Evolutionary conservation across 2,888 invertebrate genomes (phyloP), one percentile per base, ranked within the genome.

Genomic region (Bombyx huttoni): DNA sequence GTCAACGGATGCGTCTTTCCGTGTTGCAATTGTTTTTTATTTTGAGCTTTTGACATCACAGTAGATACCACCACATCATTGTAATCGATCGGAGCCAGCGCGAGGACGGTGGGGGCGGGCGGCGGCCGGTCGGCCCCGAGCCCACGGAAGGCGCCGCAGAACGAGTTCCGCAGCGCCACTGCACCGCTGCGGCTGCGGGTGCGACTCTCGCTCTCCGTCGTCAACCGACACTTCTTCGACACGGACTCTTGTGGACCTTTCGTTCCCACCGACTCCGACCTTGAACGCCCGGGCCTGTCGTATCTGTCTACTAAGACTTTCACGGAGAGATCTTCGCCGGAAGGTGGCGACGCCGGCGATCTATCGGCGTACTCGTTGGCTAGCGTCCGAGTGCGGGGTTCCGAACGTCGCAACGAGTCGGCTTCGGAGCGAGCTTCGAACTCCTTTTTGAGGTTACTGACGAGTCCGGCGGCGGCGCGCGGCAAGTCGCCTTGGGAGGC

Each of bases 1-100:
- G 96, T 93, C 73, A 97, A 90, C 62, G 97, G 97, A 90, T 97
- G 97, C 70, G 94, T 96, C 84, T 95, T 96, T 67, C 97, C 97
- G 78, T 96, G 96, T 80, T 97, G 96, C 73, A 93, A 91, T 82
- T 95, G 94, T 82, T 94, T 92, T 81, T 94, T 94, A 65, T 91
- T 92, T 73, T 92, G 91, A 70, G 92, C 92, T 78, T 92, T 92
- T 63, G 92, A 91, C 67, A 92, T 91, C 66, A 93, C 92, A 71
- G 92, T 92, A 56, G 92, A 90, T 52, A 92, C 91, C 54, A 92
- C 90, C 62, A 91, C 90, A 59, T 90, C 89, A 52, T 90, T 81
- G 60, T 89, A 89, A 60, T 90, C 89, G 58, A 77, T 65, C 52
- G 86, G 80, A 57, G 80, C 75, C 62, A 79, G 70, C 59, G 84